Evolutionary conservation across 2,888 invertebrate genomes (phyloP), one percentile per base, ranked within the genome.

Genomic region (Volucella zonaria): DNA sequence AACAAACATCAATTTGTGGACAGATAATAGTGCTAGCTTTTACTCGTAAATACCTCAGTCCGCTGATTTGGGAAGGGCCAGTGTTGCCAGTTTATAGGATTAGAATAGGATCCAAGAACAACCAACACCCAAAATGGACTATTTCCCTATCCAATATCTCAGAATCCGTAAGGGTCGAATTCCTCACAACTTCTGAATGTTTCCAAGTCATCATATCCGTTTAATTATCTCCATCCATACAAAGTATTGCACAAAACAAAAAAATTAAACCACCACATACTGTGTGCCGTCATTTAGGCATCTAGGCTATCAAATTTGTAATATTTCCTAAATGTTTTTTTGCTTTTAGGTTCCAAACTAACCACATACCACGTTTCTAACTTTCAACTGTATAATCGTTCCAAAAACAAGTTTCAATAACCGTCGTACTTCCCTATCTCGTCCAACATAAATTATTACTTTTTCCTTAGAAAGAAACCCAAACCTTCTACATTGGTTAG

Each of bases 331-430:
- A 23, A 56, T 52, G 23, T 66, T 59, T 66, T 61, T 64, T 58
- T 18, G 38, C 61, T 81, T 62, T 45, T 52, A 47, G 23, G 45
- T 68, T 43, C 47, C 64, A 61, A 62, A 56, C 71, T n/a, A 71
- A 76, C 80, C 85, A 73, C 81, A 85, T 68, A 58, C 67, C 76
- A 85, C 77, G 85, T 81, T 73, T 68, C 73, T 31, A 15, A 64
- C 49, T 80, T 71, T 71, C 75, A 54, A 76, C 71, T 80, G 54
- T 80, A 80, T 75, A 75, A 75, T 80, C 66, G 52, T 54, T 49
- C 43, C n/a, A 18, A 66, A 64, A 73, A 73, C 54, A 67, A 31
- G n/a, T 8, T 40, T 23, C 18, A 23, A 23, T 23, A 23, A 23
- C 18, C 18, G 18, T 23, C 18, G 18, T 23, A 23, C 18, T 23